A percentile compares a stretch with the other conserved stretches of the same genome.
Evolutionary conservation across 2,888 invertebrate genomes (phyloP).

Genomic region (Diarsia brunnea): DNA sequence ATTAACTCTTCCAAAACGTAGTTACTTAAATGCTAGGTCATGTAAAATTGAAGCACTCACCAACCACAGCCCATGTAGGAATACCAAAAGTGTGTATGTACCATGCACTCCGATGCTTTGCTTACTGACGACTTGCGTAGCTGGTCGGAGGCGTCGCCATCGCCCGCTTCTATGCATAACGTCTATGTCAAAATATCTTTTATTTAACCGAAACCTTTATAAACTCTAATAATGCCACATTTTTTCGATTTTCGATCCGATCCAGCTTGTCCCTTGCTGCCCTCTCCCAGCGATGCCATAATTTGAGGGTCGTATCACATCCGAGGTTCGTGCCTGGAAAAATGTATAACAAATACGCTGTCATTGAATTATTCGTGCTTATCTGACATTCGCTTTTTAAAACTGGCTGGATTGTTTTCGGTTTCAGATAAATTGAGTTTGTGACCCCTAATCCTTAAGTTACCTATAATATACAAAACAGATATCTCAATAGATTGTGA

Average conservation of each 20-base stretch:
- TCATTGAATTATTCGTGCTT: background rate
- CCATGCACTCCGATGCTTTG: conserved; percentile 21
- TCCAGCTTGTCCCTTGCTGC: background rate
- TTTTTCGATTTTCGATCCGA: background rate
- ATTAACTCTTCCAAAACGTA: conserved; percentile 4
- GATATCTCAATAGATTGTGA: background rate
- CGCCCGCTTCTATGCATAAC: no score
- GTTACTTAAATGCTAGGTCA: conserved; percentile 14
- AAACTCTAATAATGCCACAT: background rate
- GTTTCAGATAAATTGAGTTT: background rate
- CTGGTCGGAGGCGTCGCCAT: background rate
- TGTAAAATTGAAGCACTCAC: conserved; percentile 18
- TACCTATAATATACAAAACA: background rate
- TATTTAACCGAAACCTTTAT: background rate
- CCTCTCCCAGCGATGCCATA: background rate
- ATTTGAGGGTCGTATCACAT: no score
- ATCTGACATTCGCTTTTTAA: background rate
- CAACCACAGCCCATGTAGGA: conserved; percentile 9
- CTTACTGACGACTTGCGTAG: background rate
- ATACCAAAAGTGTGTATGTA: conserved; percentile 29
- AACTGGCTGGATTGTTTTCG: background rate
- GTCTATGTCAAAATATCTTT: background rate
- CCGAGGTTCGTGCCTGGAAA: background rate
- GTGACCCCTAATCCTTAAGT: background rate
- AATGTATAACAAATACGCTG: background rate